phyloP scores from a whole-genome alignment of 1,140 invertebrate species.

The Frieseomelitta varia region DNA sequence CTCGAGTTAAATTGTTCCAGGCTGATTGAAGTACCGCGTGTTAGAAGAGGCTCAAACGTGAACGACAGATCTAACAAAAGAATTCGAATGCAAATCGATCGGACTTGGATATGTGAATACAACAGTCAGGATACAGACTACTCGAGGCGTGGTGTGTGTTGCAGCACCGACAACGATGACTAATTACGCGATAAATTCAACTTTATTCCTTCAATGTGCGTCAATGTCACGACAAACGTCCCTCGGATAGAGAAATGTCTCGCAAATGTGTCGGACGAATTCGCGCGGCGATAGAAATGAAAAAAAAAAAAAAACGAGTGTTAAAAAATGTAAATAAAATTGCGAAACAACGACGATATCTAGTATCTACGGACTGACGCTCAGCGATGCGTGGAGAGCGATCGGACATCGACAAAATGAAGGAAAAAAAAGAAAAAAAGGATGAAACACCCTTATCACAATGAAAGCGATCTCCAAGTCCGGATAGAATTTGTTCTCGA shows the following conservation, averaged over 20 bases:
- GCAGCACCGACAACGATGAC: not conserved
- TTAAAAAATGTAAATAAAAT: too few species aligned
- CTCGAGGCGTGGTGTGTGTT: not conserved
- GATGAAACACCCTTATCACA: conserved; percentile 10
- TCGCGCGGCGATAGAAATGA: not conserved
- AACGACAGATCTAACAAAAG: too few species aligned
- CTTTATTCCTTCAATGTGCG: not conserved
- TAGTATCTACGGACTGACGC: not conserved
- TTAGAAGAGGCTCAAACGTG: too few species aligned
- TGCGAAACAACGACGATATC: conserved; percentile 14
- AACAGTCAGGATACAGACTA: not conserved
- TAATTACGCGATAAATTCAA: conserved; percentile 5
- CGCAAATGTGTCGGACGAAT: not conserved
- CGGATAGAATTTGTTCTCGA: conserved; percentile 14
- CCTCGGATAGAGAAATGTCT: not conserved
- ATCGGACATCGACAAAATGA: not conserved
- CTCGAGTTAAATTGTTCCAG: too few species aligned
- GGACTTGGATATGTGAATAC: not conserved
- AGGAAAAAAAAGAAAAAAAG: not conserved
- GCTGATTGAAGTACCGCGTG: too few species aligned
- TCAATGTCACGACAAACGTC: not conserved
- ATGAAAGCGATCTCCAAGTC: conserved; percentile 31
- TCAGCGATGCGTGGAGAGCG: not conserved
- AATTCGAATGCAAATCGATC: too few species aligned
- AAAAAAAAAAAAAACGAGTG: not conserved